Evolutionary conservation across 2,797 vertebrate species (phyloP).

Genomic region (Pagetopsis macropterus): DNA sequence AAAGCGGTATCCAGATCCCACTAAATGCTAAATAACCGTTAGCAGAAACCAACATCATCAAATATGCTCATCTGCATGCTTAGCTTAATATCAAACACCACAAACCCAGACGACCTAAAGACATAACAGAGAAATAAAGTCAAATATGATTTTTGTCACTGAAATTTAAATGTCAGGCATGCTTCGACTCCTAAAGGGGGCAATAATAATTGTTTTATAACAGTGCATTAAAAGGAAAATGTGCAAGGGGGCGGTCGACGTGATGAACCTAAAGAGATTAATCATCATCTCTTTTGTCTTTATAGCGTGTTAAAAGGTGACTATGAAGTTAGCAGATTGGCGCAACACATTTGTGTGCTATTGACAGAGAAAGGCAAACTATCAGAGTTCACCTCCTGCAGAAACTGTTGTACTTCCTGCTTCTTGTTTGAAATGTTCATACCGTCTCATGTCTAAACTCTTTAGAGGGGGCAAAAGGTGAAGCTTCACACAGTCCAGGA

Average conservation of each 20-base stretch:
- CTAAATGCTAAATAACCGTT: not conserved
- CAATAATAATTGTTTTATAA: not conserved
- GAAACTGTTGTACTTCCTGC: no score
- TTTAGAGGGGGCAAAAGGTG: slow-evolving; percentile 8
- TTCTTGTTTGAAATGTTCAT: no score
- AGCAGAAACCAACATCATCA: not conserved
- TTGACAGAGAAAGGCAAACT: no score
- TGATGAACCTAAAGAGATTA: not conserved
- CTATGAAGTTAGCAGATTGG: no score
- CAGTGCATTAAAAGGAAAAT: not conserved
- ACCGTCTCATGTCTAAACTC: not conserved
- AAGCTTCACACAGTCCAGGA: slow-evolving; percentile 7
- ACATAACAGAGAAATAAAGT: not conserved
- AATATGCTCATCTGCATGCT: not conserved
- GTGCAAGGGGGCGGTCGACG: not conserved
- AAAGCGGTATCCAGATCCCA: not conserved
- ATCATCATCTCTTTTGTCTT: not conserved
- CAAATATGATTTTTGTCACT: not conserved
- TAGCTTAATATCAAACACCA: slow-evolving; percentile 1
- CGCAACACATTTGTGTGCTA: no score
- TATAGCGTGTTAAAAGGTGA: not conserved
- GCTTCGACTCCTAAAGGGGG: not conserved
- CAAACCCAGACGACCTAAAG: not conserved
- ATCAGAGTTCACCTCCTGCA: no score
- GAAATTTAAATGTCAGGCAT: not conserved